Percentiles rank a stretch among this genome's conserved stretches.
phyloP scores from a whole-genome alignment of 2,888 invertebrate species.

The Teleiodes luculella region DNA sequence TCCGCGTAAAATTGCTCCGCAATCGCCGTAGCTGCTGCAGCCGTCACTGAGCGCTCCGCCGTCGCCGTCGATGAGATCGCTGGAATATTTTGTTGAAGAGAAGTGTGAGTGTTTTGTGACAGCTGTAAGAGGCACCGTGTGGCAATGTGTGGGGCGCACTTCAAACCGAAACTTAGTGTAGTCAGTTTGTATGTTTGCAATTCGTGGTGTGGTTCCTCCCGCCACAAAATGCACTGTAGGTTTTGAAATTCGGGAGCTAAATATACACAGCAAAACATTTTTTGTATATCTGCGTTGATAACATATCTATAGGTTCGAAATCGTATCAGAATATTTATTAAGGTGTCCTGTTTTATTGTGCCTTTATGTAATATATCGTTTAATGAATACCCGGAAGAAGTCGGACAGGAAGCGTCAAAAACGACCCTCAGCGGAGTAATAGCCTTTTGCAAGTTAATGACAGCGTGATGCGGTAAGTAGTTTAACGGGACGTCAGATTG shows the following conservation, averaged over 20 bases:
- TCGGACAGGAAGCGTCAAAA: not conserved
- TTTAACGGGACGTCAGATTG: not conserved
- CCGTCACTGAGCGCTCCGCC: too few relatives aligned
- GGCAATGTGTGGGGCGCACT: not conserved
- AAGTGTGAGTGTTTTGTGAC: not conserved
- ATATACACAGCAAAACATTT: slow-evolving; percentile 3
- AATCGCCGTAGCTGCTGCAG: too few relatives aligned
- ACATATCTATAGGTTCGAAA: slow-evolving; percentile 6
- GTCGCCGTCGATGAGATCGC: too few relatives aligned
- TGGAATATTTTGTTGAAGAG: too few relatives aligned
- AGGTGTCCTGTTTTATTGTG: not conserved
- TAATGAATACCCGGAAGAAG: not conserved
- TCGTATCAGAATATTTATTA: slow-evolving; percentile 6
- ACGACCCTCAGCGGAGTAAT: not conserved
- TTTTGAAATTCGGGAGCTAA: not conserved
- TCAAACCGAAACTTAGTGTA: not conserved
- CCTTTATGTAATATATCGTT: slow-evolving; percentile 9
- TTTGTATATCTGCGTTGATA: slow-evolving; percentile 7
- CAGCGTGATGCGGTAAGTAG: slow-evolving; percentile 9
- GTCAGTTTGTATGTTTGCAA: slow-evolving; percentile 1
- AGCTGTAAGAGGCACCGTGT: not conserved
- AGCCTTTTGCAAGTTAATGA: slow-evolving; percentile 1
- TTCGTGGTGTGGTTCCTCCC: slow-evolving; percentile 5
- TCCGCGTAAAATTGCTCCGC: not conserved
- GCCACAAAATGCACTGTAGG: slow-evolving; percentile 9